Evolutionary conservation across 2,113 vertebrate species (phyloP).

Genomic region (Bagarius yarrelli): DNA sequence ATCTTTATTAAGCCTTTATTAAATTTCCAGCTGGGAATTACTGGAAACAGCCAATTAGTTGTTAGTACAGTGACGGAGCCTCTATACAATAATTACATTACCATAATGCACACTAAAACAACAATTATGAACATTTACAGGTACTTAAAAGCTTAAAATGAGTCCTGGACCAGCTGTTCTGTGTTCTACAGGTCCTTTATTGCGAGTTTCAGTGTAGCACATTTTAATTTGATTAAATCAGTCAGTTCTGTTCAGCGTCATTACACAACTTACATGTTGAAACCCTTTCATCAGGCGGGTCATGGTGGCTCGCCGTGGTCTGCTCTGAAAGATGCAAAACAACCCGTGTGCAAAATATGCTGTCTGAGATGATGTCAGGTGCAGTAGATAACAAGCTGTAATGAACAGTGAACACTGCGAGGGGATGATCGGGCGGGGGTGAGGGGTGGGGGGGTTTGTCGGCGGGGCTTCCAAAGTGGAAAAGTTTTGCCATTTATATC

Average conservation of each 20-base stretch:
- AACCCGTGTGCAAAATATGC: neutral
- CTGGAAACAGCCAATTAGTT: neutral
- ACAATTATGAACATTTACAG: neutral
- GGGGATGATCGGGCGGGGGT: neutral
- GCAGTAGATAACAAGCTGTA: neutral
- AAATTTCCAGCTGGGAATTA: neutral
- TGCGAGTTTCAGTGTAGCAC: no score
- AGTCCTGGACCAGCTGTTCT: neutral
- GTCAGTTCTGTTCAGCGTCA: neutral
- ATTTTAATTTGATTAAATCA: neutral
- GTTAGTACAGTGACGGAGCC: neutral
- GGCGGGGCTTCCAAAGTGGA: neutral
- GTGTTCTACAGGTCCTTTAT: neutral
- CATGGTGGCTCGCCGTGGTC: neutral
- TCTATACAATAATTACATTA: neutral
- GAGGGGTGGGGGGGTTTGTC: no score
- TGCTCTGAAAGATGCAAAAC: neutral
- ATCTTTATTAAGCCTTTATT: neutral
- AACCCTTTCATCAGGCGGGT: neutral
- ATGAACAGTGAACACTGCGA: neutral
- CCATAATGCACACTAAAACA: neutral
- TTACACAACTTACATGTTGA: neutral
- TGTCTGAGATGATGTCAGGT: neutral
- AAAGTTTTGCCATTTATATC: neutral
- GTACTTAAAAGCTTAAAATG: neutral